Conservation (phyloP, 2,888 invertebrate genomes). For the Galerucella nymphaeae region DNA sequence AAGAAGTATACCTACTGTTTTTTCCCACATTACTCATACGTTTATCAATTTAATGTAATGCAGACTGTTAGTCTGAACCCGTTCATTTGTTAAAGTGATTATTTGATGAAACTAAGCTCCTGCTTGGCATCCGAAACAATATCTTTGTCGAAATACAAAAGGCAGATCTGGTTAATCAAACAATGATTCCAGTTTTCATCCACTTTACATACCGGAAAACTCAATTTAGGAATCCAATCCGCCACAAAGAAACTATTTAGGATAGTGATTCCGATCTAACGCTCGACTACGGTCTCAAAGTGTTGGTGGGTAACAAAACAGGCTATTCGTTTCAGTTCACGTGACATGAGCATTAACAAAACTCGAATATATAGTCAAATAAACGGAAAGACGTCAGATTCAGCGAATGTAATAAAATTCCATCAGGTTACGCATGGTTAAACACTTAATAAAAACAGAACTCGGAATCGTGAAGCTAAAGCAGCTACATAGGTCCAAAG, state of each 20-base stretch:
- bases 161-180: constrained; percentile 7
- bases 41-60: too few relatives aligned
- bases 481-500: constrained; percentile 4
- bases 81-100: neutral
- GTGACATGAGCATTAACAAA: constrained; percentile 30
- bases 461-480: constrained; percentile 14
- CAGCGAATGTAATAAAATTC: constrained; percentile 33
- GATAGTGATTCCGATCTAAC: constrained; percentile 14
- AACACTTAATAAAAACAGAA: constrained; percentile 35
- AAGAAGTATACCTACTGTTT: too few relatives aligned
- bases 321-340: constrained; percentile 27
- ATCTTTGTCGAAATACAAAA: constrained; percentile 4
- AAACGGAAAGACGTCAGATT: constrained; percentile 32
- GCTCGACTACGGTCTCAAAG: constrained; percentile 5
- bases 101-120: neutral
- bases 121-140: neutral
- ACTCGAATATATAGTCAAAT: constrained; percentile 34
- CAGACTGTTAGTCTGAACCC: neutral
- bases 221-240: constrained; percentile 26
- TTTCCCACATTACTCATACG: too few relatives aligned
- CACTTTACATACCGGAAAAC: constrained; percentile 16
- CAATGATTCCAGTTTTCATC: constrained; percentile 5
- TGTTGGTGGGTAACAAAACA: constrained; percentile 14
- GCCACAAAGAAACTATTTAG: constrained; percentile 15
- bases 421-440: constrained; percentile 34